Evolutionary conservation across 2,888 invertebrate genomes (phyloP).

Genomic region (Entomobrya proxima): DNA sequence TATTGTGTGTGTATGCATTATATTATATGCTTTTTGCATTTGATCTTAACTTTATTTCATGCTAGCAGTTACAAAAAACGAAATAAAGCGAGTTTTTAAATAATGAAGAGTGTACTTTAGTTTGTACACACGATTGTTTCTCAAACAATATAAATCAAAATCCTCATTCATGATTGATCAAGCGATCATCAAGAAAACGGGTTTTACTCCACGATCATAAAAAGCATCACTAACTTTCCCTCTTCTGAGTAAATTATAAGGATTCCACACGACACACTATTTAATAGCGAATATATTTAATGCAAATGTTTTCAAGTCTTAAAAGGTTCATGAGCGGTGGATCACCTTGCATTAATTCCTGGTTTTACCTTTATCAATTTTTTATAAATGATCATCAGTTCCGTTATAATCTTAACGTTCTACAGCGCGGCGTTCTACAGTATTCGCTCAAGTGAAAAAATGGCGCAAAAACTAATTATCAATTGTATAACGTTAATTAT

Average conservation of each 20-base stretch:
- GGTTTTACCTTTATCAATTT: constrained; percentile 1
- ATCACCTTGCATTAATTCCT: constrained; percentile 59
- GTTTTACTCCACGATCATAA: neutral
- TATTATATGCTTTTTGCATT: too few species aligned
- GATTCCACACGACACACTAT: constrained; percentile 3
- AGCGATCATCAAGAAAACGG: neutral
- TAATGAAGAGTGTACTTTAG: neutral
- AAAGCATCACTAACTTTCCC: neutral
- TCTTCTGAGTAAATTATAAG: neutral
- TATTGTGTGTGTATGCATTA: too few species aligned
- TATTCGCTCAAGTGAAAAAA: neutral
- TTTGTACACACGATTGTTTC: neutral
- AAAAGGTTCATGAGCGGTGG: constrained; percentile 55
- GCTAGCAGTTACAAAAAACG: too few species aligned
- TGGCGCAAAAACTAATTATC: neutral
- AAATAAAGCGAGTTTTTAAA: neutral
- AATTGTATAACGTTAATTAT: neutral
- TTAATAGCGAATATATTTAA: neutral
- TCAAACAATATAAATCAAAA: neutral
- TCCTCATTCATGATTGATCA: neutral
- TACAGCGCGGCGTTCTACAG: neutral
- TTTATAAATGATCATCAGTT: constrained; percentile 21
- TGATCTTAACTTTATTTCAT: too few species aligned
- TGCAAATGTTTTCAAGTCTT: constrained; percentile 53
- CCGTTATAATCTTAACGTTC: constrained; percentile 16